Conservation (phyloP, 2,113 vertebrate genomes). For the Hippocampus barbouri region DNA sequence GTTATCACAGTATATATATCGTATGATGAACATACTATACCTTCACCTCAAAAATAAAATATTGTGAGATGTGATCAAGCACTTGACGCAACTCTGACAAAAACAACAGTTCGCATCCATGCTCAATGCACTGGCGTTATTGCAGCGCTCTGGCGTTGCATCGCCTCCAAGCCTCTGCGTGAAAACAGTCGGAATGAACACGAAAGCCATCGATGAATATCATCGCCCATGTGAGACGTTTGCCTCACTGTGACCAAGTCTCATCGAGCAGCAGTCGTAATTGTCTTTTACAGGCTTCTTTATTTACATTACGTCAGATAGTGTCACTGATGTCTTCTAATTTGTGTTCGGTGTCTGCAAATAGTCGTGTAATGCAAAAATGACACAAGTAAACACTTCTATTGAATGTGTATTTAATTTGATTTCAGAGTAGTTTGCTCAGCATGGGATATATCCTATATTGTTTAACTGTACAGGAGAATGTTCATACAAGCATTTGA, state of each 20-base stretch:
- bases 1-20: no score
- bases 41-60: no score
- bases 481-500: no score
- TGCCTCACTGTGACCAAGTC: not conserved
- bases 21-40: not conserved
- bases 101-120: constrained; percentile 41
- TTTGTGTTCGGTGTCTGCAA: not conserved
- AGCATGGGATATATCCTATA: no score
- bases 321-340: not conserved
- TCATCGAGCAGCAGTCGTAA: not conserved
- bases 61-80: no score
- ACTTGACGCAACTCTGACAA: constrained; percentile 6
- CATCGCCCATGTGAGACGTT: not conserved
- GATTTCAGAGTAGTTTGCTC: no score
- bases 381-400: not conserved
- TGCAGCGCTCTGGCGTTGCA: constrained; percentile 14
- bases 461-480: no score
- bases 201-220: not conserved
- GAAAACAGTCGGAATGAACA: not conserved
- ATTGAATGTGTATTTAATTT: no score
- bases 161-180: not conserved
- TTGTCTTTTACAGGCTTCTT: not conserved
- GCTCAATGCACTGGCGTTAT: constrained; percentile 29
- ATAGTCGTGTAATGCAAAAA: not conserved
- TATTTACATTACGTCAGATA: not conserved